Evolutionary conservation across 2,797 vertebrate species (phyloP).

Genomic region (Sebastes diploproa): DNA sequence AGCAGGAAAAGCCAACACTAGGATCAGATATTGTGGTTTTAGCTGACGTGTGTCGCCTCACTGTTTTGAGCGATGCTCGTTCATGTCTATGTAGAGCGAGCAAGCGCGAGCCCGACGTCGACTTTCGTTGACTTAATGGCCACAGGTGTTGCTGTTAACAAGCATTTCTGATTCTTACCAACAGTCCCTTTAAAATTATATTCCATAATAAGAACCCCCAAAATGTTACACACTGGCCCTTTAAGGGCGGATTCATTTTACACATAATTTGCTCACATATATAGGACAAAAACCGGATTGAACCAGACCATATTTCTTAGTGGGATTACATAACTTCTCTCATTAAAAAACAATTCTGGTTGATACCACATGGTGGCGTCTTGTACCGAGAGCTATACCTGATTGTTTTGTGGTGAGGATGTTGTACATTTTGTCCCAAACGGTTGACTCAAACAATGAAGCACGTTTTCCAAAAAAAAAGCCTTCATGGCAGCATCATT

Average conservation of each 20-base stretch:
- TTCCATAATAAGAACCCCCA: too few species aligned
- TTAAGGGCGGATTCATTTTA: neutral
- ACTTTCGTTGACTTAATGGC: too few species aligned
- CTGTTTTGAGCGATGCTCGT: too few species aligned
- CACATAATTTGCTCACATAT: neutral
- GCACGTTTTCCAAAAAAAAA: neutral
- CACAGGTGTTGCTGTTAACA: too few species aligned
- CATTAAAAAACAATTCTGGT: neutral
- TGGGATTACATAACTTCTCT: conserved; percentile 48
- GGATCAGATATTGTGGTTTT: too few species aligned
- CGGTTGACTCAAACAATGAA: neutral
- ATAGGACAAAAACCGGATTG: neutral
- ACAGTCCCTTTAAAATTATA: too few species aligned
- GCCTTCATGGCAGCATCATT: neutral
- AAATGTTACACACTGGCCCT: neutral
- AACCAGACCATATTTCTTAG: neutral
- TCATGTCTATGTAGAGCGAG: too few species aligned
- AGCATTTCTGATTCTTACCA: too few species aligned
- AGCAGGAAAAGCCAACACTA: too few species aligned
- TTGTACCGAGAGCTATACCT: neutral
- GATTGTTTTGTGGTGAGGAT: neutral
- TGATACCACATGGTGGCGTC: conserved; percentile 49
- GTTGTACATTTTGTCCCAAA: conserved; percentile 8
- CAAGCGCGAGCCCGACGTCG: too few species aligned
- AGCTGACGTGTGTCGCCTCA: too few species aligned